A percentile compares a stretch with the other conserved stretches of the same genome.
Conservation (phyloP, 2,113 vertebrate species). For the Platysteira castanea region DNA sequence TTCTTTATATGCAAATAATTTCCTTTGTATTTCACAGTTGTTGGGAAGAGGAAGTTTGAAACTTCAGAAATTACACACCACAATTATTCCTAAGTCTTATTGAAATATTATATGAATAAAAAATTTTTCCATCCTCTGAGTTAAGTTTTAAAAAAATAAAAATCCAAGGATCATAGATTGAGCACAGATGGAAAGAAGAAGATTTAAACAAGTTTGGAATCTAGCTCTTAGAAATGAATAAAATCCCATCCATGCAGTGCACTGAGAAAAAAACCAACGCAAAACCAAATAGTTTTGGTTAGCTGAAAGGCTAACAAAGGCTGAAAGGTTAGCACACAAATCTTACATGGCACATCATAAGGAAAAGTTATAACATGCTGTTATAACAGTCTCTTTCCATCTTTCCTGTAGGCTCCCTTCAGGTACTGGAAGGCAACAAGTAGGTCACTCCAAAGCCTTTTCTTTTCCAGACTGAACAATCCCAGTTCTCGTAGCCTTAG, state of each 20-base stretch:
- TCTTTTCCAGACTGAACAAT: background rate
- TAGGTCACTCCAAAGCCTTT: background rate
- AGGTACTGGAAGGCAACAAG: background rate
- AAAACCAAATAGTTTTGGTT: background rate
- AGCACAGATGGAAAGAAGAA: background rate
- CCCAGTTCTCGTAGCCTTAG: background rate
- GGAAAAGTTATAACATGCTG: background rate
- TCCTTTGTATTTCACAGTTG: background rate
- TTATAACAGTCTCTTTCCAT: background rate
- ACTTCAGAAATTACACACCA: background rate
- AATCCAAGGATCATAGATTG: background rate
- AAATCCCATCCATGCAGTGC: background rate
- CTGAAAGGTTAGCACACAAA: background rate
- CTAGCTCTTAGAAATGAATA: background rate
- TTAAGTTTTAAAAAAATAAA: background rate
- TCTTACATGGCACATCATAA: background rate
- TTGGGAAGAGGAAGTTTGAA: background rate
- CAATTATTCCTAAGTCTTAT: background rate
- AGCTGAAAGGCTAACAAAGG: too few relatives aligned
- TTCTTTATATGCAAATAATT: conserved; percentile 41
- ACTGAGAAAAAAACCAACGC: background rate
- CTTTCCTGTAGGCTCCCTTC: background rate
- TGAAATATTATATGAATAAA: background rate
- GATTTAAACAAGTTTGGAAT: background rate
- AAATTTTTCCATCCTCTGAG: background rate